Evolutionary conservation across 2,113 vertebrate genomes (phyloP).

Genomic region (Podarcis raffonei): DNA sequence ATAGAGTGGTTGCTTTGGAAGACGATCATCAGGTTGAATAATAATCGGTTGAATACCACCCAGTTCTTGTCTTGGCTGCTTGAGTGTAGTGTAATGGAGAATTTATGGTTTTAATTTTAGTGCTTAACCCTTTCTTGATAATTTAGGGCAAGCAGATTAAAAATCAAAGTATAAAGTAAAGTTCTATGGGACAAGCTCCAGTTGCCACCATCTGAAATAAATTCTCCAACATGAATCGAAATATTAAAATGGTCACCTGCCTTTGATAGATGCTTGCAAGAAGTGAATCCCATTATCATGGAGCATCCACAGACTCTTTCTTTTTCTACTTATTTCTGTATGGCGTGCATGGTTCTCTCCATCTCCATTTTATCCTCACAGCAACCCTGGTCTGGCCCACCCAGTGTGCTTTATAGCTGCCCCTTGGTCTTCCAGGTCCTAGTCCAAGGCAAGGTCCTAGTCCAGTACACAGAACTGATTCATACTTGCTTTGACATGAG

Average conservation of each 20-base stretch:
- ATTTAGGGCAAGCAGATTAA: background rate
- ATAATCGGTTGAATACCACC: too few relatives aligned
- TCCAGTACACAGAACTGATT: too few relatives aligned
- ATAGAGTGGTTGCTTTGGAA: too few relatives aligned
- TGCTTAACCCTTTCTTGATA: background rate
- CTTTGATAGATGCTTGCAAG: background rate
- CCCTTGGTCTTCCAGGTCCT: too few relatives aligned
- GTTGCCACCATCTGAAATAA: background rate
- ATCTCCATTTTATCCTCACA: too few relatives aligned
- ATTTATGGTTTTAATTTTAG: background rate
- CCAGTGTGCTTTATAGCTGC: too few relatives aligned
- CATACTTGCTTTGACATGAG: too few relatives aligned
- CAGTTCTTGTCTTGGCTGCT: background rate
- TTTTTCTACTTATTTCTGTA: too few relatives aligned
- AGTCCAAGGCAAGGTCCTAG: too few relatives aligned
- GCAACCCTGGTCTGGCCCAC: too few relatives aligned
- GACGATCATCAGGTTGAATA: too few relatives aligned
- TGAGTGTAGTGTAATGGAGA: rapidly evolving
- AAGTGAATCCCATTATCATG: background rate
- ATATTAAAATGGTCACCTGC: background rate
- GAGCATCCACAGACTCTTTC: background rate
- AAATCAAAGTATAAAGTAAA: background rate
- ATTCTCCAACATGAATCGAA: background rate
- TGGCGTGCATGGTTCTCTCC: background rate
- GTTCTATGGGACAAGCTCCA: background rate